phyloP scores from a whole-genome alignment of 2,113 vertebrate genomes.

The Ictidomys tridecemlineatus region DNA sequence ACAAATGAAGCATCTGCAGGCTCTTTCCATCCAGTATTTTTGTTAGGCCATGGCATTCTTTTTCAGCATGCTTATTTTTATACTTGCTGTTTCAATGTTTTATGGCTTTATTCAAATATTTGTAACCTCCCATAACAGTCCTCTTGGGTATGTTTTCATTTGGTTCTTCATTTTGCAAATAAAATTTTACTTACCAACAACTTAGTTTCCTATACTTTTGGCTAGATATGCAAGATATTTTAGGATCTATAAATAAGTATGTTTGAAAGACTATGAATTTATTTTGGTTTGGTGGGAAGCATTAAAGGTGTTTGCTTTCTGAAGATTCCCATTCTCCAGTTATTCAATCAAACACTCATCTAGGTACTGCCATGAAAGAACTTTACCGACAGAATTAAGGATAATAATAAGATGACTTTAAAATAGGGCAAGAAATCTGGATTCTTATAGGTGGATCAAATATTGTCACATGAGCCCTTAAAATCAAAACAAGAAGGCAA shows the following conservation, averaged over 20 bases:
- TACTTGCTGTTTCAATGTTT: not conserved
- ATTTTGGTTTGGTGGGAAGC: not conserved
- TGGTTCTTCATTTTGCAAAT: not conserved
- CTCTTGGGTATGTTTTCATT: not conserved
- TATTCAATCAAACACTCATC: not conserved
- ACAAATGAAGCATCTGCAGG: not conserved
- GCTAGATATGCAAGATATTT: not conserved
- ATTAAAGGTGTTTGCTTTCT: not conserved
- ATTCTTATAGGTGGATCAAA: not conserved
- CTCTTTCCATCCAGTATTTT: not conserved
- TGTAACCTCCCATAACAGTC: not conserved
- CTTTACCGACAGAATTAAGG: not conserved
- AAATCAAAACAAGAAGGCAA: not conserved
- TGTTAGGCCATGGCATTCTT: not conserved
- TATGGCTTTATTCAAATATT: not conserved
- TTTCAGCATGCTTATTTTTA: constrained; percentile 4
- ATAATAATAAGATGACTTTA: not conserved
- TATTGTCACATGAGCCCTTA: not conserved
- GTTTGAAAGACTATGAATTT: not conserved
- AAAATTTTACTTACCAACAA: not conserved
- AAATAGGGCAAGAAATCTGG: not conserved
- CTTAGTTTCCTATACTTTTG: not conserved
- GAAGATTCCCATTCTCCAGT: not conserved
- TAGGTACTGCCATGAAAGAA: not conserved
- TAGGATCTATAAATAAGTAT: not conserved